Evolutionary conservation across 2,888 invertebrate genomes (phyloP), one percentile per base, ranked within the genome.

Genomic region (Leptothorax acervorum): DNA sequence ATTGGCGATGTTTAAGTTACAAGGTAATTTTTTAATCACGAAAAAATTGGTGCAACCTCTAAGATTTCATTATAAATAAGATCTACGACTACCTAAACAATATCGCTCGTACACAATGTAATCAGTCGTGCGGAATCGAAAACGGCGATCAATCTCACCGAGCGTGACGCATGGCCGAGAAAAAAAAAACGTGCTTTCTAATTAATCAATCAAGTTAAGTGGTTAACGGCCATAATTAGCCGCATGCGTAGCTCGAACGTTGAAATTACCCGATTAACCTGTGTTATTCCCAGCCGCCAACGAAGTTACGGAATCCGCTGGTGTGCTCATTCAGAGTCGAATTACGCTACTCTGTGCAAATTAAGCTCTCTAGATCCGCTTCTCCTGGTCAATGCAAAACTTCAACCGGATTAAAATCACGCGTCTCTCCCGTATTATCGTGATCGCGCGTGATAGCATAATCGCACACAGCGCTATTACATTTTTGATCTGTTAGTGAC

Each of bases 181-280:
- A 57, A 81, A 65, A 65, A 35, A 48, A 63, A 71, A 81, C 68
- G 82, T 85, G 82, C 89, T 88, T 89, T 89, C 89, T 84, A 89
- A 89, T 89, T 87, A 88, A 89, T 89, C 89, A 83, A 89, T 89
- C 87, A 83, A 83, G 89, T 76, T 85, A 85, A 89, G 85, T 84
- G 85, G 82, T 89, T 85, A 89, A 89, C 84, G 84, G 85, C 57
- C 89, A 75, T 87, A 89, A 89, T 88, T 89, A 89, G 79, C 79
- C 60, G 75, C 83, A 79, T 85, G 75, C 85, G 73, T 86, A 68
- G 83, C 85, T 84, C 79, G 66, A 83, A 74, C 82, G 83, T 85
- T 87, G 84, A 85, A 89, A 89, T 89, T 89, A 83, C 45, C 51
- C 88, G 84, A 86, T 89, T 89, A 90, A 89, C 88, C 88, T 48